Evolutionary conservation across 2,113 vertebrate genomes (phyloP).

Genomic region (Myanophis thanlyinensis): DNA sequence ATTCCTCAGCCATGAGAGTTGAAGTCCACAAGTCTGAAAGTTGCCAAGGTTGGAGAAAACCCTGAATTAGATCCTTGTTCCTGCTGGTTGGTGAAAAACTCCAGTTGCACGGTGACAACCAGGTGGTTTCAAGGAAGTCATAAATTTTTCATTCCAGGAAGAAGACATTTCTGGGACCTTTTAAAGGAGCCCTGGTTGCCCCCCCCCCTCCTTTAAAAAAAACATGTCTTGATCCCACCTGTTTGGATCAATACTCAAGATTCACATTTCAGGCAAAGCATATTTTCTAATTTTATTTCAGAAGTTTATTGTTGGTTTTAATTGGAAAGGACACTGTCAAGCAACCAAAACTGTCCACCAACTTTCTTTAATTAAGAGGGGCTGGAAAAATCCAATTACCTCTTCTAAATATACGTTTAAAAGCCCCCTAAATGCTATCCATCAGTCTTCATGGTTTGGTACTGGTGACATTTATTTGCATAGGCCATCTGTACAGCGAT

Average conservation of each 20-base stretch:
- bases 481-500: constrained; percentile 51
- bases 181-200: neutral
- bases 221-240: neutral
- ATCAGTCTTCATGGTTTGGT: constrained; percentile 48
- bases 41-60: no score
- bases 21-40: no score
- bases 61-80: no score
- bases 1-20: no score
- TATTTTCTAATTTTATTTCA: neutral
- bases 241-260: neutral
- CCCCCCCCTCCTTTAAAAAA: neutral
- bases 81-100: no score
- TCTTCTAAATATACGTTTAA: constrained; percentile 18
- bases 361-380: constrained; percentile 55
- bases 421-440: constrained; percentile 46
- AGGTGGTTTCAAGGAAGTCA: neutral
- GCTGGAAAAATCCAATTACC: constrained; percentile 41
- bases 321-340: constrained; percentile 38
- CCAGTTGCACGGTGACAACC: neutral
- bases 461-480: constrained; percentile 22
- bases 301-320: constrained; percentile 48
- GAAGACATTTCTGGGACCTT: neutral
- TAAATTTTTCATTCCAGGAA: neutral
- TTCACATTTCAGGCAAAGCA: neutral
- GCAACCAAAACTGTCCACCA: constrained; percentile 35